Evolutionary conservation across 1,140 invertebrate genomes (phyloP), one percentile per base, ranked within the genome.

Genomic region (Macrobrachium nipponense): DNA sequence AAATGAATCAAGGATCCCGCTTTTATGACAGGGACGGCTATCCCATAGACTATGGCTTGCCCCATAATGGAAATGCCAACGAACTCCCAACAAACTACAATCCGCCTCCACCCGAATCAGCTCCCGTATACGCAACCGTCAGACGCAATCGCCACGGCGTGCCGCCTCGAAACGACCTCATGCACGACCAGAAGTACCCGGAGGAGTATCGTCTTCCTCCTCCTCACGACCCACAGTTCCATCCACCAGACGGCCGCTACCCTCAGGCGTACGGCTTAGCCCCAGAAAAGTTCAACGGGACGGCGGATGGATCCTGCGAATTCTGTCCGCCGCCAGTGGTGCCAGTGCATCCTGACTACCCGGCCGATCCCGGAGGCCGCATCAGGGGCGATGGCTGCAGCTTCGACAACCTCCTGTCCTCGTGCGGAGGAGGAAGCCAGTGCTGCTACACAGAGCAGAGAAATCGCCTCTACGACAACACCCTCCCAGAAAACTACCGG

Each of bases 371-470:
- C 23, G 77, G 78, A 6, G 82, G 85, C 5, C 44, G 86, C 36
- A 87, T 89, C 36, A 83, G 88, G 18, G 88, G 86, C 5, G 88
- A 89, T 75, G 88, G 88, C 0, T 89, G 88, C 59, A 89, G 88
- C 36, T 89, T 89, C 27, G 88, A 89, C 79, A 87, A 89, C 79
- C 86, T 89, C 11, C 59, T 89, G 18, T 80, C 81, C 2, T 87
- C 88, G 0, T 89, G 88, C 36, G 78, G 82, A 18, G 85, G 88
- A 8, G 86, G 85, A 17, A 87, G 82, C 60, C 86, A 89, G 62
- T 87, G 79, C 44, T 87, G 79, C 79, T 77, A 86, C 36, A 58
- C 86, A 12, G 86, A 87, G 70, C 72, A 85, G 27, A 85, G 43
- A 23, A 77, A 70, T 11, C 27, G 78, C 27, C 27, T 88, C 8